Base-by-base conservation (phyloP, 2,888 invertebrate genomes). In the Hemistola chrysoprasaria region DNA sequence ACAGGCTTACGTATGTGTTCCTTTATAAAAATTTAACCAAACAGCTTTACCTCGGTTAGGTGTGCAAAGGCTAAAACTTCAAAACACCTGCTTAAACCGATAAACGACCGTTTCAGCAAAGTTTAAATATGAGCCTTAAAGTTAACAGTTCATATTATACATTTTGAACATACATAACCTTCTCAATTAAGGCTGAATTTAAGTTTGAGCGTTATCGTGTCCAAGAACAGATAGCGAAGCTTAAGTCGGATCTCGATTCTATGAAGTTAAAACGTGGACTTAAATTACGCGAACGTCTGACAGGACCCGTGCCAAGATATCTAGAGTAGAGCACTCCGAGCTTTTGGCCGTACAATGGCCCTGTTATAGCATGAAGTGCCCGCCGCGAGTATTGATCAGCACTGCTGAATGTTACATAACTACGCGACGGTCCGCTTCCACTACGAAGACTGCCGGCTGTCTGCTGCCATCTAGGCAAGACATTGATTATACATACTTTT, bases 341-440 rank as follows among this genome's bases (percentile, higher is more conserved):
- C 60, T 70, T 74, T 74, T 66, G 63, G 64, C 62, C 69, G 79
- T 80, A 77, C 83, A 69, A 79, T 79, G 76, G 77, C 78, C 68
- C 72, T 72, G 73, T 69, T 73, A 67, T 67, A 71, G 70, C 71
- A 73, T 68, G 71, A 72, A 78, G 77, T 76, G 75, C 65, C 71
- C 71, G 72, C 61, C 74, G 69, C 59, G 62, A 55, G 78, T 87
- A 87, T 87, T 79, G 86, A 87, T 87, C 81, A 78, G 78, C 74
- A 78, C 78, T 74, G 75, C 78, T 81, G 70, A 70, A 71, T 67
- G 78, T 86, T 86, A 83, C 63, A 70, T 83, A 81, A 84, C 66
- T 57, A 58, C 65, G 69, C 75, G 69, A 68, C 73, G 68, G 46
- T 38, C 46, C 73, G 72, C 65, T 69, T 71, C 66, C 71, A 63